phyloP scores from a whole-genome alignment of 1,140 invertebrate genomes.

The Holcopasites calliopsidis region DNA sequence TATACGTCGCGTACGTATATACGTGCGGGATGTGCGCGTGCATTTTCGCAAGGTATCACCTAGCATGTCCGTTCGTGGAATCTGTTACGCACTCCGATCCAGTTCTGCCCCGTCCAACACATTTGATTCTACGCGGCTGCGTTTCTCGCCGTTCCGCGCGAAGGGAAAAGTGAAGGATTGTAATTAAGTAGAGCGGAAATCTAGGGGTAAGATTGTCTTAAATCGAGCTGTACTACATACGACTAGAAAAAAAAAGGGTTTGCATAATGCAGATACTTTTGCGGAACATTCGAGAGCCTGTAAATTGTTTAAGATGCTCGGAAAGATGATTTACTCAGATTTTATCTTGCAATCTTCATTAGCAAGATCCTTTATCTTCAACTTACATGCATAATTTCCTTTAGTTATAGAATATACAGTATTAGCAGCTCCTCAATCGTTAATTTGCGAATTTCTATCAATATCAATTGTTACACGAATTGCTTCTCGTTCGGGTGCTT shows the following conservation, averaged over 20 bases:
- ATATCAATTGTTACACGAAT: no score
- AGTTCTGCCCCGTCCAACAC: conserved; percentile 15
- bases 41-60: conserved; percentile 66
- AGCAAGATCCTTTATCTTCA: no score
- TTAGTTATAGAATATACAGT: no score
- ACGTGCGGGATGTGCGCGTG: conserved; percentile 54
- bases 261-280: not conserved
- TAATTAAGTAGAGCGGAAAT: not conserved
- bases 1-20: conserved; percentile 50
- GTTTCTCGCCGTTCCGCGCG: not conserved
- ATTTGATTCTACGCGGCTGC: conserved; percentile 20
- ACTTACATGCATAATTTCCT: no score
- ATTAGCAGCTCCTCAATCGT: no score
- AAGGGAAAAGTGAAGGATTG: conserved; percentile 23
- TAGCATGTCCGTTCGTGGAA: conserved; percentile 61
- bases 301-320: no score
- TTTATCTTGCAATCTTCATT: no score
- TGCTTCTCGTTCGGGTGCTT: no score
- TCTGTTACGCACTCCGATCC: conserved; percentile 50
- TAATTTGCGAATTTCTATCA: no score
- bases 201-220: not conserved
- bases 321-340: no score
- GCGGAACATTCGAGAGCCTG: no score
- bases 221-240: not conserved
- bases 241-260: no score